Evolutionary conservation across 2,888 invertebrate genomes (phyloP).

Genomic region (Tigriopus californicus): DNA sequence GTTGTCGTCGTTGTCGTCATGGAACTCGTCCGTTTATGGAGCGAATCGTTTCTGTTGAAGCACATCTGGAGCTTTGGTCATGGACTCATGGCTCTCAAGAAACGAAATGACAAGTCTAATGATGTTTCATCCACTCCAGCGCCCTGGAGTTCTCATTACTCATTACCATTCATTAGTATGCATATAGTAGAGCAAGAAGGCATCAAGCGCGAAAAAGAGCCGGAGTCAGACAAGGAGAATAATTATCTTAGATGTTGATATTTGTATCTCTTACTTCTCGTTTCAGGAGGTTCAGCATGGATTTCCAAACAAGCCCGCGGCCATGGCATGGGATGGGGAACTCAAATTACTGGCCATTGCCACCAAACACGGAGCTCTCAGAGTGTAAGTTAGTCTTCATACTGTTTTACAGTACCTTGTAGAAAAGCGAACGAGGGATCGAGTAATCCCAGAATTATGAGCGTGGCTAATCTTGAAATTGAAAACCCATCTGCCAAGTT

Average conservation of each 20-base stretch:
- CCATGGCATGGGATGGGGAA: slow-evolving; percentile 76
- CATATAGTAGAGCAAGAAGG: background rate
- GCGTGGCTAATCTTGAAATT: too few species aligned
- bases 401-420: too few species aligned
- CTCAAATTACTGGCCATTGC: slow-evolving; percentile 75
- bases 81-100: background rate
- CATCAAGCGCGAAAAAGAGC: too few species aligned
- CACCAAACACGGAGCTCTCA: slow-evolving; percentile 77
- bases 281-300: slow-evolving; percentile 87
- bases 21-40: too few species aligned
- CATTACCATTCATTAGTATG: background rate
- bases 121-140: background rate
- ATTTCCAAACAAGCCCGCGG: slow-evolving; percentile 87
- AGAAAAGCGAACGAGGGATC: too few species aligned
- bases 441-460: too few species aligned
- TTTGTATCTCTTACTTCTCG: slow-evolving; percentile 20
- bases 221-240: slow-evolving; percentile 14
- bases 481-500: too few species aligned
- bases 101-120: background rate
- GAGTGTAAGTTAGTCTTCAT: slow-evolving; percentile 46
- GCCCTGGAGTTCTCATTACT: background rate
- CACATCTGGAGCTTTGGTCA: too few species aligned
- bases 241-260: slow-evolving; percentile 16
- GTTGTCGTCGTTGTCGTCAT: too few species aligned
- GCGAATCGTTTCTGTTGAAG: too few species aligned